Evolutionary conservation across 2,113 vertebrate species (phyloP).

Genomic region (Salvelinus namaycush): DNA sequence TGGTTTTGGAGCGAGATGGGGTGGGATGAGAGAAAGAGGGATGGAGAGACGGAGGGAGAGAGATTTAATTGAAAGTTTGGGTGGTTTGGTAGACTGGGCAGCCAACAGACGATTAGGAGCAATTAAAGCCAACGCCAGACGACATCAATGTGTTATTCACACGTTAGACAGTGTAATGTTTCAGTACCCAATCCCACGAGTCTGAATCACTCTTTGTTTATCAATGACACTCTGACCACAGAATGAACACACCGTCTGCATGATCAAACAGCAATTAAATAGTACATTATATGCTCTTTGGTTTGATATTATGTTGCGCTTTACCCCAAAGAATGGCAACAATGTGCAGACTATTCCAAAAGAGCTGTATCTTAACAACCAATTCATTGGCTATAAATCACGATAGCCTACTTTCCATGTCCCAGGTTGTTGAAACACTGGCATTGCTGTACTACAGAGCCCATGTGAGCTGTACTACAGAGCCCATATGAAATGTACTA

Average conservation of each 20-base stretch:
- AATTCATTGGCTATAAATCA: background rate
- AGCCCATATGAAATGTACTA: too few relatives aligned
- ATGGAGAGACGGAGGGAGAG: background rate
- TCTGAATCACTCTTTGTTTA: background rate
- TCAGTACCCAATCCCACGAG: background rate
- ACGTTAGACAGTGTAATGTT: background rate
- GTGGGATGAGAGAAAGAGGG: constrained; percentile 2
- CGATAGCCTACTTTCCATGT: background rate
- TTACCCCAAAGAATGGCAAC: background rate
- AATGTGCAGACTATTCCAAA: background rate
- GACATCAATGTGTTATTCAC: constrained; percentile 26
- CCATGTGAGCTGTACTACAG: background rate
- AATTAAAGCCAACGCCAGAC: constrained; percentile 56
- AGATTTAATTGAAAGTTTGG: constrained; percentile 45
- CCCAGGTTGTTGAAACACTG: background rate
- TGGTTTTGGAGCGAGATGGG: too few relatives aligned
- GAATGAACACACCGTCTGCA: background rate
- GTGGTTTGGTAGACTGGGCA: constrained; percentile 35
- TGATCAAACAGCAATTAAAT: background rate
- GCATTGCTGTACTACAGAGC: background rate
- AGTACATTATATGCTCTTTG: background rate
- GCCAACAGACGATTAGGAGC: constrained; percentile 45
- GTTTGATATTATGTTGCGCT: background rate
- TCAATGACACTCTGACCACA: background rate
- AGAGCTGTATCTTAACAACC: too few relatives aligned